Evolutionary conservation across 2,888 invertebrate species (phyloP).

Genomic region (Stenchaetothrips biformis): DNA sequence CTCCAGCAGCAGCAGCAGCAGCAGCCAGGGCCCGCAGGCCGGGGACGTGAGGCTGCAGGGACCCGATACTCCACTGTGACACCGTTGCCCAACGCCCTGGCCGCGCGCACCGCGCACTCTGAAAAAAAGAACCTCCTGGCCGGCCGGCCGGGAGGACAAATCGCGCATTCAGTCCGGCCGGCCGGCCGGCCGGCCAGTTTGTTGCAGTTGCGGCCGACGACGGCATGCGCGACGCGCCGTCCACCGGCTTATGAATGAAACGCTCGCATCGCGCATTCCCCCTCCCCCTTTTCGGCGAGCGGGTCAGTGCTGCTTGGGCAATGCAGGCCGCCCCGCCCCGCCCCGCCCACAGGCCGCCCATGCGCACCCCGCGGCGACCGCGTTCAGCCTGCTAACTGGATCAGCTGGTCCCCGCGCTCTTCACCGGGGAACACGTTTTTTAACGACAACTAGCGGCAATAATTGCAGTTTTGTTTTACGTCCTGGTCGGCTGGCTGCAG

Average conservation of each 20-base stretch:
- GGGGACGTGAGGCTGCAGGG: background rate
- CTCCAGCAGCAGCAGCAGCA: background rate
- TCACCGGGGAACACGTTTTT: too few relatives aligned
- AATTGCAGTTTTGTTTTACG: too few relatives aligned
- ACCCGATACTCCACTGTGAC: background rate
- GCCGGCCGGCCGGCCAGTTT: too few relatives aligned
- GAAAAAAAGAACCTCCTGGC: background rate
- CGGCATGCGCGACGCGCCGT: background rate
- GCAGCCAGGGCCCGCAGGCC: background rate
- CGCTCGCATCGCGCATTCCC: background rate
- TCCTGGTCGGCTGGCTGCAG: too few relatives aligned
- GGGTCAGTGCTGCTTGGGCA: background rate
- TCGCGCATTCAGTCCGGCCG: too few relatives aligned
- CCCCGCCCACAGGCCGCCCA: conserved; percentile 3
- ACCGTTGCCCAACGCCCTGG: background rate
- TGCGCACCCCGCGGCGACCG: conserved; percentile 10
- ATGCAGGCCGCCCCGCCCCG: background rate
- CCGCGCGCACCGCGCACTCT: background rate
- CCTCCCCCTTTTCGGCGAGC: background rate
- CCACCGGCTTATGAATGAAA: background rate
- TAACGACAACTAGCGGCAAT: too few relatives aligned
- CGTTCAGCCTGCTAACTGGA: conserved; percentile 15
- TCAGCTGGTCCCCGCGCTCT: background rate
- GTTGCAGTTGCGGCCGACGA: background rate
- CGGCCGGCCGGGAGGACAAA: too few relatives aligned